phyloP scores from a whole-genome alignment of 35 echinoderm and acorn worm genomes.

The Apostichopus californicus region DNA sequence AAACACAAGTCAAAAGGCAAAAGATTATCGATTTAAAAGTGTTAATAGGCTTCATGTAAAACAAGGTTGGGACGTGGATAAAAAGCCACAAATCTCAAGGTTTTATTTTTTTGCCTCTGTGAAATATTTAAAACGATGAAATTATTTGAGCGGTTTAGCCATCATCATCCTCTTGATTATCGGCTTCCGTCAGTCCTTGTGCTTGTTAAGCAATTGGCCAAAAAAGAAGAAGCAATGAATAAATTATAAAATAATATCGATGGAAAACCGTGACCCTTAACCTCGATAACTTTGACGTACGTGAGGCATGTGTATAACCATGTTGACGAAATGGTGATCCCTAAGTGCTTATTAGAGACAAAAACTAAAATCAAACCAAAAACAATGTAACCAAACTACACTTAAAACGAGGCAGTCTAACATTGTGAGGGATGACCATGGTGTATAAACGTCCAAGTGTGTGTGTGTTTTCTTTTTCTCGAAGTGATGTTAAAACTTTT shows the following conservation, averaged over 20 bases:
- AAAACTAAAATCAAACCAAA: no score
- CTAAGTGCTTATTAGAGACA: no score
- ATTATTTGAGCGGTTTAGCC: not conserved
- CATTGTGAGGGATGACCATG: no score
- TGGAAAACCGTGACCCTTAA: not conserved
- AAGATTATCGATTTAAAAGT: constrained; percentile 27
- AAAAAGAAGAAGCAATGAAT: constrained; percentile 9
- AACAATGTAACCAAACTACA: no score
- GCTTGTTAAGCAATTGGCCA: not conserved
- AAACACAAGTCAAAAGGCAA: not conserved
- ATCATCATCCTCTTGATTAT: not conserved
- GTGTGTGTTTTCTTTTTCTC: no score
- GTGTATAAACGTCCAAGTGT: no score
- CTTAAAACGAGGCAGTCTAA: no score
- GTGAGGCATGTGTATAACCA: not conserved
- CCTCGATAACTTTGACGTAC: not conserved
- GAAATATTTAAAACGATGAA: constrained; percentile 6
- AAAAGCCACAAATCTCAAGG: not conserved
- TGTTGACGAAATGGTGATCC: not conserved
- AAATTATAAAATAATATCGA: constrained; percentile 9
- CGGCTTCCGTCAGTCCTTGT: not conserved
- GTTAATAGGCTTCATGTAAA: constrained; percentile 42
- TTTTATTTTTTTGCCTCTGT: not conserved
- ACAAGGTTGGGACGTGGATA: constrained; percentile 2
- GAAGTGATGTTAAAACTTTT: no score